Percentiles rank a stretch among this genome's conserved stretches.
phyloP scores from a whole-genome alignment of 2,113 vertebrate genomes.

The Eudyptes chrysolophus region DNA sequence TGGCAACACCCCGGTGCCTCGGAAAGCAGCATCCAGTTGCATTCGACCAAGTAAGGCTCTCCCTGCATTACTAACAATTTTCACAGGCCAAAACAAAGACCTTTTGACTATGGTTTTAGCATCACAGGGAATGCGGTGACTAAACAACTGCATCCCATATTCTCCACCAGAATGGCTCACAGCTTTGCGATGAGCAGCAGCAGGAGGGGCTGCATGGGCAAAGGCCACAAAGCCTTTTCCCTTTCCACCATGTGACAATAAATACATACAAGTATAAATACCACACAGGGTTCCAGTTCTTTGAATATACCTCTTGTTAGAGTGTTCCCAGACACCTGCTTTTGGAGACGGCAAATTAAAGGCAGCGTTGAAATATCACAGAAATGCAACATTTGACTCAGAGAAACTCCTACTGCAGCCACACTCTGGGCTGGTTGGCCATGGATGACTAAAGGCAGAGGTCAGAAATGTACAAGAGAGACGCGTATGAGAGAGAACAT shows the following conservation, averaged over 20 bases:
- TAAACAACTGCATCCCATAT: not conserved
- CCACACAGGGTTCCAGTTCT: not conserved
- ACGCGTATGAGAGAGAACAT: fast-evolving
- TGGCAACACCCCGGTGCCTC: not conserved
- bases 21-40: not conserved
- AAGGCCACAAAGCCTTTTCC: not conserved
- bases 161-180: not conserved
- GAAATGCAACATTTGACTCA: not conserved
- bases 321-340: not conserved
- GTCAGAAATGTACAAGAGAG: not conserved
- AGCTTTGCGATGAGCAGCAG: not conserved
- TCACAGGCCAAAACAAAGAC: not conserved
- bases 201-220: not conserved
- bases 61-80: not conserved
- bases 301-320: not conserved
- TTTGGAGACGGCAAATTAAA: not conserved
- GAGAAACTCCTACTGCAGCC: not conserved
- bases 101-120: not conserved
- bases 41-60: not conserved
- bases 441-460: not conserved
- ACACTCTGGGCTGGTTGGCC: not conserved
- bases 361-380: not conserved
- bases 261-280: not conserved
- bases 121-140: not conserved
- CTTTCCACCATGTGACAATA: not conserved